Evolutionary conservation across 2,797 vertebrate species (phyloP), one percentile per base, ranked within the genome.

Genomic region (Salarias fasciatus): DNA sequence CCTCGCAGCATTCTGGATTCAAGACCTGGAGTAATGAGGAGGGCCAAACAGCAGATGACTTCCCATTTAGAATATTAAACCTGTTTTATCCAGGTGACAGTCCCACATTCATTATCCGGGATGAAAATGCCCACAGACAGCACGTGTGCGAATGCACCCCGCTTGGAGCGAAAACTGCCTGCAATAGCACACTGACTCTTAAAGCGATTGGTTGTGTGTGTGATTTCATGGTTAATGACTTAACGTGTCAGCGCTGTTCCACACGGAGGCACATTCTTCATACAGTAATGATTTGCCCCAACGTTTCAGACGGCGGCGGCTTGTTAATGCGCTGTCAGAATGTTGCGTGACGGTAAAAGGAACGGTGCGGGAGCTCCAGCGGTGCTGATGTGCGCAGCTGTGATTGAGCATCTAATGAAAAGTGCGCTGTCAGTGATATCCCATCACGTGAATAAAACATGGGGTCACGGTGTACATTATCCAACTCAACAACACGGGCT

Each of bases 1-100:
- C 63, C 63, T 75, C 1, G 14, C 66, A 70, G 70, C 71, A 42
- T 80, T 83, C n/a, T 57, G 53, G 75, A 90, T 84, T 80, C 64
- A 63, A 66, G 79, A 84, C 78, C 78, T 89, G 84, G 70, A 81
- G 83, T 88, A 87, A 89, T 74, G 78, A 83, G 70, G 68, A 79
- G 49, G 73, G 75, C 77, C 49, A 71, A 80, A 86, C 77, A 83
- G 79, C 82, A 85, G 77, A 83, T 58, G 78, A 77, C 69, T 86
- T 83, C 84, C 72, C 77, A 80, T 79, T 62, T 14, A 51, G 77
- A 85, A 80, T 86, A 83, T 89, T 87, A 82, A 86, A 85, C 49
- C 73, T 81, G 63, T 84, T 88, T 80, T 75, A 82, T 77, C 77
- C 72, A 50, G 40, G 59, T 79, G 84, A 82, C 83, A 79, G 70